Evolutionary conservation across 2,888 invertebrate genomes (phyloP).

Genomic region (Metacarcinus magister): DNA sequence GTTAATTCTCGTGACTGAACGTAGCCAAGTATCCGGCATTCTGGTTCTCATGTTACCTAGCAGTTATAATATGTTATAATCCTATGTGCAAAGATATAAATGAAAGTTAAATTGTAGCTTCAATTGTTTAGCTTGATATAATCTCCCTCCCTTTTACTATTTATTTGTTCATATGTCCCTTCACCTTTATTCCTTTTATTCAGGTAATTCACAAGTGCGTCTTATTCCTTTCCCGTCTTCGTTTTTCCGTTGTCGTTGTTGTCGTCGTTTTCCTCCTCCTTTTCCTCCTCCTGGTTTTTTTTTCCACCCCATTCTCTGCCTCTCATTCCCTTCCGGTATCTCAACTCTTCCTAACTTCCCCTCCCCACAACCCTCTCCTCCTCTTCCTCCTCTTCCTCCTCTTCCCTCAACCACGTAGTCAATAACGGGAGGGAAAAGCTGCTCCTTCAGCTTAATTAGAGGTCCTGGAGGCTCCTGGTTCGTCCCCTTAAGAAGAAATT

Average conservation of each 20-base stretch:
- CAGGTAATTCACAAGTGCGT: no score
- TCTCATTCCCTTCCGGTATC: background rate
- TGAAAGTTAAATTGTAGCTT: no score
- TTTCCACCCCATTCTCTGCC: background rate
- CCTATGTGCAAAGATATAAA: no score
- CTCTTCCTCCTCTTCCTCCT: background rate
- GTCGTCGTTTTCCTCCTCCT: background rate
- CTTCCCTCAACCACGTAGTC: background rate
- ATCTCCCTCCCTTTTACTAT: no score
- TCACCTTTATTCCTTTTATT: no score
- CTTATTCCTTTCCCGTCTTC: background rate
- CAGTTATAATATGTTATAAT: no score
- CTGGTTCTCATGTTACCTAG: no score
- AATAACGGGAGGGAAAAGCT: background rate
- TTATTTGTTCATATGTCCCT: no score
- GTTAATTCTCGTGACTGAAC: no score
- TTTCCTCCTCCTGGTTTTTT: background rate
- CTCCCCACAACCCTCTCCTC: background rate
- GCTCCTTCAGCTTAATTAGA: conserved; percentile 36
- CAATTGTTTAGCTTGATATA: no score
- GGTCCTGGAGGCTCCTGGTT: background rate
- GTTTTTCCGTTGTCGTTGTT: background rate
- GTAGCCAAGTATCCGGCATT: no score
- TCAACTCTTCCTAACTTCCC: background rate
- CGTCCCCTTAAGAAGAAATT: background rate